Conservation (phyloP, 2,797 vertebrate genomes). For the Brotula barbata region DNA sequence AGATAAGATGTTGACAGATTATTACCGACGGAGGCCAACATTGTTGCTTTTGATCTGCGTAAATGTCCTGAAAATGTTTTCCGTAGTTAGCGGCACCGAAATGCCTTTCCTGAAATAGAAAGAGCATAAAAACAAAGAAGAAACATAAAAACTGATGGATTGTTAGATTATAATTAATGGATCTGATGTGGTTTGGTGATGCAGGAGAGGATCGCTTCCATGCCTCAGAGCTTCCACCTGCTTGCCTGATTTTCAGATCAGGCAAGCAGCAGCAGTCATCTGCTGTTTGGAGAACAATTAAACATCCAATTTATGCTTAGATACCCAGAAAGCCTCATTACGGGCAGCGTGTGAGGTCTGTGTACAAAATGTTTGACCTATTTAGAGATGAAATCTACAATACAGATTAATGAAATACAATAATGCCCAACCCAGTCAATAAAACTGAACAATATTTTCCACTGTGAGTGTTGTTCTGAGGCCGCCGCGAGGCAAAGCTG, state of each 20-base stretch:
- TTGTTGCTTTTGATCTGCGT: too few relatives aligned
- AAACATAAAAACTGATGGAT: background rate
- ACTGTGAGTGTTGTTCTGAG: conserved; percentile 16
- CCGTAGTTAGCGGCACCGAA: too few relatives aligned
- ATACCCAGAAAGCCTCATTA: conserved; percentile 52
- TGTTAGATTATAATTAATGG: conserved; percentile 20
- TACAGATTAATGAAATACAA: conserved; percentile 62
- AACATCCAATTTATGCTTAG: conserved; percentile 37
- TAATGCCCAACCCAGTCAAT: conserved; percentile 49
- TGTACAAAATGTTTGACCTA: conserved; percentile 48
- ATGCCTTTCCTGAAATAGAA: too few relatives aligned
- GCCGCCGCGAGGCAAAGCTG: conserved; percentile 39
- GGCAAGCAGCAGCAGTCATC: too few relatives aligned
- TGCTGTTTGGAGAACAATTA: conserved; percentile 51
- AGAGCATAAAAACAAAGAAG: background rate
- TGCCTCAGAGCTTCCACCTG: conserved; percentile 45
- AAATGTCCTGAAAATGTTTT: too few relatives aligned
- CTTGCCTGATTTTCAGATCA: conserved; percentile 42
- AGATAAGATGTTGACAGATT: too few relatives aligned
- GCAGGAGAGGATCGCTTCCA: conserved; percentile 21
- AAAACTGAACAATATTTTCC: conserved; percentile 58
- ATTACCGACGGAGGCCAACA: too few relatives aligned
- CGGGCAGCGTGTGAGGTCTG: conserved; percentile 35
- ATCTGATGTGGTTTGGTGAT: conserved; percentile 12
- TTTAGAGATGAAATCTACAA: conserved; percentile 50